Base-by-base conservation (phyloP, 2,113 vertebrate genomes). In the Rhea americana region DNA sequence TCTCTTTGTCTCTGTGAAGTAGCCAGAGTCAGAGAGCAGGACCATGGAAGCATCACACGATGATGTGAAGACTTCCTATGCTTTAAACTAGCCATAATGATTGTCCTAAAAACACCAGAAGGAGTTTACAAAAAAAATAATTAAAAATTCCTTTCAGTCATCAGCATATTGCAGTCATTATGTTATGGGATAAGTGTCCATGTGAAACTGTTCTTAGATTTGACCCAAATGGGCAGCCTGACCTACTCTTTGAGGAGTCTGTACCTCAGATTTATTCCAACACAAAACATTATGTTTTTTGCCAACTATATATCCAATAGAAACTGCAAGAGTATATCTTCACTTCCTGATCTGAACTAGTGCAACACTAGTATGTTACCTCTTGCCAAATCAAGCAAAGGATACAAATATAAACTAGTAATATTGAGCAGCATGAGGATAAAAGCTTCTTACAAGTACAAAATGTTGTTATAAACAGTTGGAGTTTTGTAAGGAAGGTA, bases 401-500 rank as follows among this genome's bases (percentile, higher is more conserved):
- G 5, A 87, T 76, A 76, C 56, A 85, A 92, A 93, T 6, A 25
- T 59, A 39, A 75, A 68, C 37, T 18, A 68, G 30, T 13, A 68
- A 65, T 61, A 82, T 4, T 56, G 28, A 89, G 13, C 30, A 78
- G 55, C 30, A 89, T 22, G 4, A 89, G 35, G 25, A 87, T 70
- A 77, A 87, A 94, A 82, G 76, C 37, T 83, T 63, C 37, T 58
- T 63, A 16, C 4, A 68, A 8, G 7, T 37, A 70, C 9, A 91
- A 87, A 82, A 55, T n/a, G 26, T 55, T 85, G 35, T 75, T 82
- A 37, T 17, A 73, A 85, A 87, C 55, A 85, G 20, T 71, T 66
- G 25, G 37, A 82, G 68, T 7, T 80, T 93, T 80, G 41, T 63
- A 77, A 71, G 20, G 67, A 95, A 91, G 50, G n/a, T 74, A n/a